A percentile compares a stretch with the other conserved stretches of the same genome.
Evolutionary conservation across 2,113 vertebrate genomes (phyloP).

Genomic region (Cyprinodon tularosa): DNA sequence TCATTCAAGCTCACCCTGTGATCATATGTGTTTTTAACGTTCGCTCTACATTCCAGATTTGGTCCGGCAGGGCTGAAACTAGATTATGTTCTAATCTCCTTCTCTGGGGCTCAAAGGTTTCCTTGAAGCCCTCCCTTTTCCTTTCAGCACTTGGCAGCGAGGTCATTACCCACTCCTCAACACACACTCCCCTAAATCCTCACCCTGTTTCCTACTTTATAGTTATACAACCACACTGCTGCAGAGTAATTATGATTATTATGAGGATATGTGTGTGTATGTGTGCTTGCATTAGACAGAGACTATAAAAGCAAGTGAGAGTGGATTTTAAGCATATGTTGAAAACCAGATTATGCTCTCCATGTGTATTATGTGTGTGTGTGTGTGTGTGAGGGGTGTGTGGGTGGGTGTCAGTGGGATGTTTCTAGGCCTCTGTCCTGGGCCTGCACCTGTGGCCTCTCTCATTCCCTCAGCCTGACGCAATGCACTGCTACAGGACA

Average conservation of each 20-base stretch:
- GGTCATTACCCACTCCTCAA: conserved; percentile 52
- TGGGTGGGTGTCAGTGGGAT: conserved; percentile 33
- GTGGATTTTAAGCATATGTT: conserved; percentile 43
- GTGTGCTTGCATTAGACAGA: conserved; percentile 1
- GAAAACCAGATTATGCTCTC: conserved; percentile 33
- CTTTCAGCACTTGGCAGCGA: conserved; percentile 38
- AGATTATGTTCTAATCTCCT: conserved; percentile 78
- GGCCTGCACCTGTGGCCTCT: conserved; percentile 83
- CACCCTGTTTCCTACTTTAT: conserved; percentile 40
- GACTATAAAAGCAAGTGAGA: conserved; percentile 27
- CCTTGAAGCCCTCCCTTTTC: conserved; percentile 64
- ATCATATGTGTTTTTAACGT: conserved; percentile 8
- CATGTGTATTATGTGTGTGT: conserved; percentile 10
- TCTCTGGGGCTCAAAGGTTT: conserved; percentile 66
- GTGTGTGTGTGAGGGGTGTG: conserved; percentile 6
- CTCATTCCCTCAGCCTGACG: conserved; percentile 85
- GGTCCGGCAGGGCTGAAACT: conserved; percentile 66
- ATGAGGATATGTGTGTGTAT: neutral
- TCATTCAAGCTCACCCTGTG: conserved; percentile 69
- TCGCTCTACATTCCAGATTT: conserved; percentile 58
- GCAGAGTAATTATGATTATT: conserved; percentile 56
- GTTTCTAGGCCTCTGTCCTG: conserved; percentile 78
- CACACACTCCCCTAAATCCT: conserved; percentile 26
- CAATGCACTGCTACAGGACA: conserved; percentile 85
- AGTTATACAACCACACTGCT: conserved; percentile 60